Evolutionary conservation across 2,113 vertebrate species (phyloP), one percentile per base, ranked within the genome.

Genomic region (Colius striatus): DNA sequence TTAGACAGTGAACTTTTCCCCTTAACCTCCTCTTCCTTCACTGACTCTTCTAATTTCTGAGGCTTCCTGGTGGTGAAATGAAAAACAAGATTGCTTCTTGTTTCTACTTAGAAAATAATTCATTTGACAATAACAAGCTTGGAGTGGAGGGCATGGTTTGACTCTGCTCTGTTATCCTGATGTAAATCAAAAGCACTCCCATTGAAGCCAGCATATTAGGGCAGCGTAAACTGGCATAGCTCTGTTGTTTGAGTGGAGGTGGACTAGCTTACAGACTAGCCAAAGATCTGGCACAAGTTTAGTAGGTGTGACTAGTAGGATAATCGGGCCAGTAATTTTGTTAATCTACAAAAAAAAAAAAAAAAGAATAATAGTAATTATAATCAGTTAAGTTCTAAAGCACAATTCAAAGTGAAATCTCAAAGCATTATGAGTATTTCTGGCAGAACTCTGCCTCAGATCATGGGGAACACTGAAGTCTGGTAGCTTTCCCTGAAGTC

Each of bases 1-100:
- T 80, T n/a, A 95, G 95, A 89, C 43, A 25, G 62, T 43, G 61
- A 27, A 76, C 76, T 95, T 87, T 77, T 11, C 53, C 71, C 22
- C 58, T 92, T 41, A 58, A 20, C 93, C 93, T 81, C 32, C 83
- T 41, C 47, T 23, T 45, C 86, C 77, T 94, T 84, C 62, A 25
- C 18, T 62, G 92, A 75, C 36, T 90, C 67, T 73, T 60, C 9
- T 16, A 19, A 9, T 65, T 85, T 81, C 79, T 82, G 45, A 16
- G 19, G 87, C 87, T 91, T 57, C 77, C 92, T 29, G 61, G 66
- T 1, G 9, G 18, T 57, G 76, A 81, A 88, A 61, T 58, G 53
- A 62, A 93, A 90, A 93, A 74, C 70, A 74, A 94, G 61, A 87
- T 67, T 81, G 88, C 90, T 87, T 92, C 95, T 91, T 72, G 50